Evolutionary conservation across 1,140 invertebrate genomes (phyloP), one percentile per base, ranked within the genome.

Genomic region (Magallana gigas): DNA sequence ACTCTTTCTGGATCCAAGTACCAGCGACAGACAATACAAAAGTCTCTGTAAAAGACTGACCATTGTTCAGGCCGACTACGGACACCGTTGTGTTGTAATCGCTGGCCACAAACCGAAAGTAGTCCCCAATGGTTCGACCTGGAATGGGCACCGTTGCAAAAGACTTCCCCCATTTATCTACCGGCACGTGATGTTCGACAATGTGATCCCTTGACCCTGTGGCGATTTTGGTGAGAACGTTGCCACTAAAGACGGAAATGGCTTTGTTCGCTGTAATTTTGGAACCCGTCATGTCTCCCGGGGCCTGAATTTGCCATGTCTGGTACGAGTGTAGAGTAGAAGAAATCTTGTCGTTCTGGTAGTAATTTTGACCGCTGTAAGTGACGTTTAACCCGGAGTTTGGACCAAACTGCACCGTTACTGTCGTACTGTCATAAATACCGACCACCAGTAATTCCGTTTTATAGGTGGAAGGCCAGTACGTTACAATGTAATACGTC

Each of bases 101-200:
- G 6, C 85, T 87, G n/a, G 88, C 92, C 48, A 93, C 82, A 57
- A 93, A 85, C 29, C 90, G 87, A 23, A 91, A 90, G 16, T 89
- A 84, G 84, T 94, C 92, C 2, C 92, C 93, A 29, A 84, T 86
- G 7, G 87, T 89, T 68, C 90, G 80, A 16, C 84, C 81, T 12
- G 91, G 90, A 23, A 90, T 90, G 0, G 92, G 90, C 11, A 90
- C 90, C 8, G 87, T 89, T 12, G 86, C 85, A 62, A 93, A 94
- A 56, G 84, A 58, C 23, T 88, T 91, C 8, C 93, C 93, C 93
- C 93, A 94, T 23, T 90, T 90, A 23, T 89, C 60, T 4, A 91
- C 89, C 8, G 93, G 91, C 80, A 90, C 89, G 48, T 93, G 85
- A 62, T 92, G 91, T 71, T 92, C 92, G 9, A 92, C 92, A n/a